Percentiles rank a stretch among this genome's conserved stretches.
These are phyloP conservation scores for Lasioglossum malachurum DNA, from an alignment of 2,888 invertebrate genomes.

Conservation along the genomic window DNA sequence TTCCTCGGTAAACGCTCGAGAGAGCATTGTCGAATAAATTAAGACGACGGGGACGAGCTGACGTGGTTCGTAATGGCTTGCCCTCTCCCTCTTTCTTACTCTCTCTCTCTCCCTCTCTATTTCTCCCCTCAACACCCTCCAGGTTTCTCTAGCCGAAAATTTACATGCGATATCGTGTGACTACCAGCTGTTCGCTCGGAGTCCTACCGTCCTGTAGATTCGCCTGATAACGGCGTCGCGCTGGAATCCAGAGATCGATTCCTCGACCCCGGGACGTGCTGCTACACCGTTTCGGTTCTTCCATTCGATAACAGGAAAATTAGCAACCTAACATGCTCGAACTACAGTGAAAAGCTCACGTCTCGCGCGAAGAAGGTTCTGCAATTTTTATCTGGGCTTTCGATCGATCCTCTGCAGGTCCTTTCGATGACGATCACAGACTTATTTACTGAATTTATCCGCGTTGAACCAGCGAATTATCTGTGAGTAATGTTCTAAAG, in stretches of 20 bases:
- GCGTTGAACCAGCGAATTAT: neutral
- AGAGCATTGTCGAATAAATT: conserved; percentile 53
- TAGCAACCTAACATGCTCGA: neutral
- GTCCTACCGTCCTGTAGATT: conserved; percentile 3
- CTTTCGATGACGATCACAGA: neutral
- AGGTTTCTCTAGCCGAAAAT: conserved; percentile 24
- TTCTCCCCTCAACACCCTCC: conserved; percentile 1
- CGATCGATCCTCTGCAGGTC: too few species aligned
- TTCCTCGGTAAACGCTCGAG: conserved; percentile 35
- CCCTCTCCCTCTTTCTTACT: neutral
- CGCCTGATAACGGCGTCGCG: neutral
- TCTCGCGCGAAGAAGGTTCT: neutral
- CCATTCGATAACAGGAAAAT: conserved; percentile 2
- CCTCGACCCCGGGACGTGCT: neutral
- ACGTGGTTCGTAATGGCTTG: conserved; percentile 29
- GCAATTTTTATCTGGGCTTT: neutral
- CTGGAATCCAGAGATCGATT: conserved; percentile 7
- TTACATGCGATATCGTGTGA: conserved; percentile 21
- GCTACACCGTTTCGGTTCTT: neutral
- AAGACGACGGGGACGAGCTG: conserved; percentile 37
- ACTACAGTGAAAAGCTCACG: neutral
- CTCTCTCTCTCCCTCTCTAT: neutral
- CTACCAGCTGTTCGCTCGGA: conserved; percentile 7
- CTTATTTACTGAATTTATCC: neutral
- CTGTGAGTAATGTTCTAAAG: neutral